Evolutionary conservation across 37 sponge, comb jelly and placozoan species (phyloP), one percentile per base, ranked within the genome.

Genomic region (Spongilla lacustris): DNA sequence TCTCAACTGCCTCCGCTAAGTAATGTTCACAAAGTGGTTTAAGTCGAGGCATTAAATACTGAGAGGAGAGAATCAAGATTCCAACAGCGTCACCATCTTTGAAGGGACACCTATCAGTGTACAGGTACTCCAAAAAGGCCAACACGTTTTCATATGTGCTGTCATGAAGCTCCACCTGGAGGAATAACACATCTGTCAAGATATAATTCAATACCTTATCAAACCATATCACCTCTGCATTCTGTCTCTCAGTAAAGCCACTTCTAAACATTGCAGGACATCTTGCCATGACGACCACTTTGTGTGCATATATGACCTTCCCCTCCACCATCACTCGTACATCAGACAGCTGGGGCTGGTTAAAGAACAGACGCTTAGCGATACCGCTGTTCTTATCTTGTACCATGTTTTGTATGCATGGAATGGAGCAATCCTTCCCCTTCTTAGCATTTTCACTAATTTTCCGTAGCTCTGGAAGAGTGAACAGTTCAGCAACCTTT

Each of bases 1-100:
- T 86, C 71, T 96, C 94, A 31, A 97, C 91, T 22, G 87, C 75
- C 75, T 97, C 90, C 35, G 93, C 83, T 36, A 92, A 84, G 77
- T 92, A 94, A 46, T 92, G 81, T 68, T 97, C 95, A 85, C 97
- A 97, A n/a, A 94, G 91, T 10, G 89, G 58, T 71, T 82, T 85
- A 12, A 97, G 93, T 26, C 97, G 83, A 34, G 89, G 69, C 84
- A 92, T 21, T 11, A 83, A 75, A 75, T 91, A 97, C 83, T 83
- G 84, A 76, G 94, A 94, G 74, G 97, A 87, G 36, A 94, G 77
- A 31, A 77, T 83, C 76, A 96, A 79, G 8, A 96, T 86, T 1
- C 91, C 91, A 11, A 92, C 22, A 3, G 87, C 67, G 81, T 96
- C 97, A 0, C 81, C 78, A 17, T 93, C 86, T 50, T 92, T 93